Conservation (phyloP, 2,888 invertebrate species). For the Lordiphosa fenestrarum region DNA sequence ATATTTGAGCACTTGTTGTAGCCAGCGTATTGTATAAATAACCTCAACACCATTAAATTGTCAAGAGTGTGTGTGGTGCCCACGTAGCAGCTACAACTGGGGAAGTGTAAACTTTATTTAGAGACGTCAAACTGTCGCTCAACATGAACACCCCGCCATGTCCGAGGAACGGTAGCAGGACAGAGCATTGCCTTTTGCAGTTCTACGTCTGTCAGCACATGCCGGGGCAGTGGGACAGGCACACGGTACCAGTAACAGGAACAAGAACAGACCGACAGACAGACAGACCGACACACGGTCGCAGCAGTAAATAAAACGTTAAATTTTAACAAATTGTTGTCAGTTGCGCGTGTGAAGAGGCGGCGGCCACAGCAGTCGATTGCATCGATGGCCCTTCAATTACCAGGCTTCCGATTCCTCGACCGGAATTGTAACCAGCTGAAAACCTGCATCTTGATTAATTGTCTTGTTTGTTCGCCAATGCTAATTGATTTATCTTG, state of each 20-base stretch:
- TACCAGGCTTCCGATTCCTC: conserved; percentile 45
- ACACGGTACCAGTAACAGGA: conserved; percentile 8
- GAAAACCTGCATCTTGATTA: conserved; percentile 58
- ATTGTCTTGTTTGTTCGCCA: conserved; percentile 58
- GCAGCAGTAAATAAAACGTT: conserved; percentile 66
- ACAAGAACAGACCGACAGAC: conserved; percentile 16
- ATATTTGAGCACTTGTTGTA: conserved; percentile 53
- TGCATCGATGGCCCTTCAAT: conserved; percentile 64
- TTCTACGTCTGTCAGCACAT: conserved; percentile 27
- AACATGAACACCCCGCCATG: conserved; percentile 42
- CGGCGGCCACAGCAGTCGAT: conserved; percentile 4
- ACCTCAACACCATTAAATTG: conserved; percentile 72
- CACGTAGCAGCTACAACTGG: conserved; percentile 50
- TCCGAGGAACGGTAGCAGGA: conserved; percentile 14
- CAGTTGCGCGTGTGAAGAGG: conserved; percentile 57
- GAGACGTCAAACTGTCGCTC: conserved; percentile 71
- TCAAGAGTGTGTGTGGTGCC: conserved; percentile 35
- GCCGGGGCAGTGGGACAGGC: neutral
- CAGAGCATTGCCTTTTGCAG: conserved; percentile 21
- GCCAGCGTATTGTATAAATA: conserved; percentile 65
- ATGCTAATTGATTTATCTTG: conserved; percentile 69
- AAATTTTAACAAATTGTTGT: conserved; percentile 74
- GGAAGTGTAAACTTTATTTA: conserved; percentile 68
- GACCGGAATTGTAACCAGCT: neutral
- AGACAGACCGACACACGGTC: conserved; percentile 30